Evolutionary conservation across 2,797 vertebrate genomes (phyloP).

Genomic region (Chrosomus eos): DNA sequence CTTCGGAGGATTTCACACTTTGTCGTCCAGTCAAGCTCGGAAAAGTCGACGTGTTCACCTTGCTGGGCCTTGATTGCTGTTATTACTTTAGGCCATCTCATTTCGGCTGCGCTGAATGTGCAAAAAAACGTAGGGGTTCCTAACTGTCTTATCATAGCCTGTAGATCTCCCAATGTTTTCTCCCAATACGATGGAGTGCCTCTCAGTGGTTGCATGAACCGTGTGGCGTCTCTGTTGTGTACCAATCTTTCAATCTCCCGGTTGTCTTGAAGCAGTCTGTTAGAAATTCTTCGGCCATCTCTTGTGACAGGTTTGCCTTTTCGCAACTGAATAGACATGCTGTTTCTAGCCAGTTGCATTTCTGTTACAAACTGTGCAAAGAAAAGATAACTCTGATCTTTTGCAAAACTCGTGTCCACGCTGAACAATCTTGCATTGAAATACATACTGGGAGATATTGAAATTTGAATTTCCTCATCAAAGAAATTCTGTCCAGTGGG

Average conservation of each 20-base stretch:
- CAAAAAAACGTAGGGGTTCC: conserved; percentile 33
- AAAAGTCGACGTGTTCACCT: conserved; percentile 32
- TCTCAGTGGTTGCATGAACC: conserved; percentile 56
- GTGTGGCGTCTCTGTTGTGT: conserved; percentile 11
- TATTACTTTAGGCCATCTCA: conserved; percentile 30
- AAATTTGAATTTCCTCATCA: too few species aligned
- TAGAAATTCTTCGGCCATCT: too few species aligned
- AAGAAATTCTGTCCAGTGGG: too few species aligned
- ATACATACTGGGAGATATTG: too few species aligned
- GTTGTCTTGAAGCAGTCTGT: conserved; percentile 51
- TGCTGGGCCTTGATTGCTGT: conserved; percentile 31
- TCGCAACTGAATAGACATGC: too few species aligned
- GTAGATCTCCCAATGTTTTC: conserved; percentile 30
- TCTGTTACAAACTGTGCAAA: too few species aligned
- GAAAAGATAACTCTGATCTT: too few species aligned
- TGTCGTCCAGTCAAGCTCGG: not conserved
- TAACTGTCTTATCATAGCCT: conserved; percentile 39
- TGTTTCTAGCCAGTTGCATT: too few species aligned
- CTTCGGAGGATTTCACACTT: conserved; percentile 20
- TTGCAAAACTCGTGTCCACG: too few species aligned
- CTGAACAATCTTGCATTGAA: too few species aligned
- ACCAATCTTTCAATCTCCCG: conserved; percentile 30
- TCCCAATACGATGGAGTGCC: conserved; percentile 54
- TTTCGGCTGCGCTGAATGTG: not conserved
- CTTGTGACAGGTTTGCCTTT: too few species aligned